These are phyloP conservation scores for Leucophenga montana DNA, from an alignment of 2,888 invertebrate species.

Conservation along the genomic window DNA sequence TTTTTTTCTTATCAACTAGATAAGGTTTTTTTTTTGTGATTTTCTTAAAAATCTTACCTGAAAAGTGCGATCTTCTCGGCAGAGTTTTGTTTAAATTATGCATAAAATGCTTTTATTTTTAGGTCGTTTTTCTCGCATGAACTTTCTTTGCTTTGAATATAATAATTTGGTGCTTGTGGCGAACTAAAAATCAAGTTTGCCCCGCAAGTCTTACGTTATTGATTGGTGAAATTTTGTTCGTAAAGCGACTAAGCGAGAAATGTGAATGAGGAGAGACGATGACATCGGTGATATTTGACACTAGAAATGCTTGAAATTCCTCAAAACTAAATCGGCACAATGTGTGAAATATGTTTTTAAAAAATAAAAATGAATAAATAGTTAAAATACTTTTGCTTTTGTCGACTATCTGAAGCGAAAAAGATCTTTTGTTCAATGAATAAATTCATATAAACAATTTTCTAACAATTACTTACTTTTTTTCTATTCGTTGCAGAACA, in stretches of 20 bases:
- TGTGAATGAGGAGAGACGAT: conserved; percentile 23
- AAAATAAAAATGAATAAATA: neutral
- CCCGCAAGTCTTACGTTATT: conserved; percentile 66
- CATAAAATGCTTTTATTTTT: conserved; percentile 66
- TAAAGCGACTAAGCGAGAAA: conserved; percentile 10
- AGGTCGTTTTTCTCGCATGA: conserved; percentile 34
- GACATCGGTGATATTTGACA: neutral
- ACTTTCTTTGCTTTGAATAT: conserved; percentile 41
- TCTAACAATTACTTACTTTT: no score
- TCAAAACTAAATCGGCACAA: no score
- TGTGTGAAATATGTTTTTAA: no score
- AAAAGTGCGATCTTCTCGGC: no score
- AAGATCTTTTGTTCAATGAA: conserved; percentile 25
- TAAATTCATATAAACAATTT: no score
- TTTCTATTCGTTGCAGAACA: conserved; percentile 61
- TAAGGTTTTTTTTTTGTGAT: conserved; percentile 6
- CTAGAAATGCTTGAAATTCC: conserved; percentile 13
- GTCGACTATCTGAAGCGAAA: neutral
- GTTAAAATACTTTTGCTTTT: neutral
- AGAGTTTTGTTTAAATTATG: conserved; percentile 57
- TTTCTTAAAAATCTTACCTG: neutral
- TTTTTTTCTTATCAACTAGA: neutral
- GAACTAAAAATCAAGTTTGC: conserved; percentile 60
- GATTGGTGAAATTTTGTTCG: conserved; percentile 62
- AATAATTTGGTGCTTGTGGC: conserved; percentile 61